Conservation (phyloP, 2,113 vertebrate species). For the Sturnus vulgaris region DNA sequence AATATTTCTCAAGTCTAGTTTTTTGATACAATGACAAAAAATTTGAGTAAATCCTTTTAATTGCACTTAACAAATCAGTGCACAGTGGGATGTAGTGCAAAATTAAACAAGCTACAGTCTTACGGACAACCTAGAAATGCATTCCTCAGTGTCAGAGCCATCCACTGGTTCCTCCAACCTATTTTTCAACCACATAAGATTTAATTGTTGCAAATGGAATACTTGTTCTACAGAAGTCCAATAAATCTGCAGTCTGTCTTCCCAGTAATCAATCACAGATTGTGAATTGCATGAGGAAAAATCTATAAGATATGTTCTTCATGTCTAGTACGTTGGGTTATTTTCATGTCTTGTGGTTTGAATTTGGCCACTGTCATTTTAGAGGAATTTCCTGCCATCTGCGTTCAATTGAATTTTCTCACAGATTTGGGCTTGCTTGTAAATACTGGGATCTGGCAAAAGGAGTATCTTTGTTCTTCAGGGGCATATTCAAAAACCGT, state of each 20-base stretch:
- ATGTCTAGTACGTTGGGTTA: slow-evolving; percentile 81
- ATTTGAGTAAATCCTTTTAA: not conserved
- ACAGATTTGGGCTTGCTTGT: slow-evolving; percentile 92
- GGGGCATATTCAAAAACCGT: slow-evolving; percentile 77
- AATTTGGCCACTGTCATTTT: slow-evolving; percentile 95
- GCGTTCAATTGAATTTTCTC: slow-evolving; percentile 93
- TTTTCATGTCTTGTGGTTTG: slow-evolving; percentile 93
- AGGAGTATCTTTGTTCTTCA: slow-evolving; percentile 81
- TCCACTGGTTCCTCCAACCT: slow-evolving; percentile 68
- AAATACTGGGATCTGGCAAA: slow-evolving; percentile 90
- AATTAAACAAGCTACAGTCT: slow-evolving; percentile 5
- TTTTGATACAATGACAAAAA: not conserved
- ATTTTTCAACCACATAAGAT: slow-evolving; percentile 75
- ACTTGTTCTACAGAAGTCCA: slow-evolving; percentile 89
- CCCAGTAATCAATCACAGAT: slow-evolving; percentile 82
- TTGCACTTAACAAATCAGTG: not conserved
- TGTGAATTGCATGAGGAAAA: slow-evolving; percentile 78
- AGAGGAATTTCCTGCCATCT: slow-evolving; percentile 99
- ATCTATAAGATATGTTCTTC: slow-evolving; percentile 80
- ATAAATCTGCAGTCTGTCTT: slow-evolving; percentile 85
- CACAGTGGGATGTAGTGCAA: not conserved
- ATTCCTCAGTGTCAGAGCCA: slow-evolving; percentile 63
- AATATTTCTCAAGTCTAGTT: not conserved
- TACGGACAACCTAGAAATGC: slow-evolving; percentile 25
- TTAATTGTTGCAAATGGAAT: slow-evolving; percentile 90